Base-by-base conservation (phyloP, 2,113 vertebrate genomes). In the Peromyscus maniculatus region DNA sequence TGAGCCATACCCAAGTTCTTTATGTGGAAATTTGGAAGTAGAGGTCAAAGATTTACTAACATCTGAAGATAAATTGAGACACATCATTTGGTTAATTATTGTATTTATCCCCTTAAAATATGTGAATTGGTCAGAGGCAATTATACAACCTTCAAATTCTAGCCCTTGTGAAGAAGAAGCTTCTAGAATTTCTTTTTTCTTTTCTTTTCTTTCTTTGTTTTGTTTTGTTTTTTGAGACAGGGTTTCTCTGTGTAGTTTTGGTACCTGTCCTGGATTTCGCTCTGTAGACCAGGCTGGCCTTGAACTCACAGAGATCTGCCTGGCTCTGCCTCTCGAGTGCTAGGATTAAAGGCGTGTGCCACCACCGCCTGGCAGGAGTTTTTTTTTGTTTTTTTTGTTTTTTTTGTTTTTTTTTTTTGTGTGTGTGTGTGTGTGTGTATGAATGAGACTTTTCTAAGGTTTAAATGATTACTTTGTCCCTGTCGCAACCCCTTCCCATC, bases 91-190 rank as follows among this genome's bases (percentile, higher is more conserved):
- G 36, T 11, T 91, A 66, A 80, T 71, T 87, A 46, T 80, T 89
- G 46, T 71, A 24, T 94, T 87, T 93, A 77, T 31, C 52, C 36
- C 67, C 93, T 88, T 92, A 90, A 91, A 91, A 74, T 94, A 69
- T 26, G 36, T 79, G 78, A 84, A 82, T 46, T 90, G n/a, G 5
- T 24, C 17, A 77, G 55, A 15, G 59, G 26, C 75, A 28, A 72
- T 57, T 55, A 16, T 57, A 62, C 57, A 75, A 24, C 12, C 26
- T 24, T 90, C n/a, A 59, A 46, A 90, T 33, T 59, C 57, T 57
- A 75, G 57, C 71, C 57, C 39, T 62, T 74, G 7, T 28, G 39
- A 90, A 46, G n/a, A 26, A 75, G 55, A 90, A 57, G 52, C 26
- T 62, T 62, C 80, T 62, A 33, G 86, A 49, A 49, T 49, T 49